Base-by-base conservation (phyloP, 2,888 invertebrate species). In the Cephus sareptanus region DNA sequence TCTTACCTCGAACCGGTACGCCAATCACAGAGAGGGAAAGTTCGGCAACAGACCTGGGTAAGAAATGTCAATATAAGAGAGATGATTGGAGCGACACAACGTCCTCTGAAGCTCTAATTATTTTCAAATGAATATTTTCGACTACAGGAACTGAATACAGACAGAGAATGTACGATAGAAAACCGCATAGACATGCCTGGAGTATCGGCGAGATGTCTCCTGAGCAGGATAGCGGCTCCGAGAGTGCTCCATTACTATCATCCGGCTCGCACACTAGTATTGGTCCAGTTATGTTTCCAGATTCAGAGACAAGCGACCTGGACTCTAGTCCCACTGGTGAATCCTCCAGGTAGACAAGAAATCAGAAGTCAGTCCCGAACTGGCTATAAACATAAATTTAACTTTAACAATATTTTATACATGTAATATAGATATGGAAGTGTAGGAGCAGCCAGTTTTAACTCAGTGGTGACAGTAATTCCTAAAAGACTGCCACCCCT, bases 291-390 rank as follows among this genome's bases (percentile, higher is more conserved):
- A 88, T 89, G 86, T 90, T 89, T 79, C 87, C 85, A 12, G 87
- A 89, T 81, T 90, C 90, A 70, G 91, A 90, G 76, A 90, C 88
- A 1, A 91, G 90, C 75, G 89, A 91, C 75, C 81, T 88, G 9
- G 89, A 91, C 15, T 83, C 79, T 3, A 85, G 82, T 79, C 81
- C 84, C 4, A 79, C 77, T 30, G 81, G 82, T 23, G 79, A 77
- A 68, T 85, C 80, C 3, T 80, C 85, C 75, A 89, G 85, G 89
- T 87, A 83, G 23, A 23, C 56, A 23, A 9, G 23, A 23, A 56
- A 23, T 56, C 56, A 15, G 74, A 34, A 69, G 13, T 23, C 37
- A 33, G 37, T 34, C 34, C 30, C 75, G 33, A 74, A 70, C 30
- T 30, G 34, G 70, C 74, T 77, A 35, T 73, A 77, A 74, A 73